Evolutionary conservation across 2,113 vertebrate species (phyloP).

Genomic region (Rhinolophus ferrumequinum): DNA sequence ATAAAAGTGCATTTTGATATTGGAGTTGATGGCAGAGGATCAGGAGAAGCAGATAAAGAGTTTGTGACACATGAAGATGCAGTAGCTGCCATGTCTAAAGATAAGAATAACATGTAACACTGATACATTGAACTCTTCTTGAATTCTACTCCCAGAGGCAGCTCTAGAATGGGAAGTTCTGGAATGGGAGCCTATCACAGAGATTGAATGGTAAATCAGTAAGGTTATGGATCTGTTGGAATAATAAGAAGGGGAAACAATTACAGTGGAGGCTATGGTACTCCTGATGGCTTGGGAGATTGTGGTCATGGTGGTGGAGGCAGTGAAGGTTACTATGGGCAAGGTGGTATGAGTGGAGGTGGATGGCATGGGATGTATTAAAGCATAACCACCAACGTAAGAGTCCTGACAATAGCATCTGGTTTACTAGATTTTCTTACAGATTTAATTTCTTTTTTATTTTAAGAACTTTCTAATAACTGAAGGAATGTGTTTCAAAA

Average conservation of each 20-base stretch:
- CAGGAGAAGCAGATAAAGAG: slow-evolving; percentile 98
- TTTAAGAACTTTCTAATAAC: slow-evolving; percentile 92
- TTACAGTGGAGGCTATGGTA: slow-evolving; percentile 89
- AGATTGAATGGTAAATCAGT: slow-evolving; percentile 87
- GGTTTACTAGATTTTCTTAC: slow-evolving; percentile 91
- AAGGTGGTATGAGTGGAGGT: slow-evolving; percentile 91
- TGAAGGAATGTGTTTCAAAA: slow-evolving; percentile 91
- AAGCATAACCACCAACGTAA: slow-evolving; percentile 78
- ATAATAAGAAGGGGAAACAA: slow-evolving; percentile 90
- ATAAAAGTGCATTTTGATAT: slow-evolving; percentile 97
- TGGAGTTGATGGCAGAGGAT: slow-evolving; percentile 97
- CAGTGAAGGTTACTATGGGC: slow-evolving; percentile 89
- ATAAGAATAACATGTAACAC: slow-evolving; percentile 99
- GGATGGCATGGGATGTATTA: slow-evolving; percentile 95
- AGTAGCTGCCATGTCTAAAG: slow-evolving; percentile 98
- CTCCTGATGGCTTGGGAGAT: slow-evolving; percentile 88
- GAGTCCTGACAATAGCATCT: slow-evolving; percentile 85
- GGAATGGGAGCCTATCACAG: slow-evolving; percentile 90
- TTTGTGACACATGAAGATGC: slow-evolving; percentile 98
- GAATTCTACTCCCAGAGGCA: slow-evolving; percentile 94
- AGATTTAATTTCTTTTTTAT: slow-evolving; percentile 91
- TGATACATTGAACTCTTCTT: slow-evolving; percentile 98
- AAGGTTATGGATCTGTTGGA: slow-evolving; percentile 88
- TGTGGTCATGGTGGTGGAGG: slow-evolving; percentile 90
- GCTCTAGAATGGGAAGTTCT: slow-evolving; percentile 90